Percentiles rank a stretch among this genome's conserved stretches.
These are phyloP conservation scores for Sceliomorpha sp. DNA, from an alignment of 2,888 invertebrate species.

Conservation along the genomic window DNA sequence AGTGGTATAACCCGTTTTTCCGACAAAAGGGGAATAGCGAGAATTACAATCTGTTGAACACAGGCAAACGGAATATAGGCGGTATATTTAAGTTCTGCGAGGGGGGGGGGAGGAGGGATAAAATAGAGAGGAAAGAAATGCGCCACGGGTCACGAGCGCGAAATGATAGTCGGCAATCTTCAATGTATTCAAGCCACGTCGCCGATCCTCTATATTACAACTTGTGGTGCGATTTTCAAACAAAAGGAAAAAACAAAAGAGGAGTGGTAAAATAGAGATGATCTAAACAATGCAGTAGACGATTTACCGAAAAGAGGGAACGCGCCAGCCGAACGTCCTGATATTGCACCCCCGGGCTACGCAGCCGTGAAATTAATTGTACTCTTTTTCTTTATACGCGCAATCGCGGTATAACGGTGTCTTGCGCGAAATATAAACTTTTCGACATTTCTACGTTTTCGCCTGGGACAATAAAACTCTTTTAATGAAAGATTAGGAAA, in stretches of 20 bases:
- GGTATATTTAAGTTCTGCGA: conserved; percentile 39
- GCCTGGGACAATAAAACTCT: too few species aligned
- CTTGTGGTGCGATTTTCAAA: conserved; percentile 29
- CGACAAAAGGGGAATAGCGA: too few species aligned
- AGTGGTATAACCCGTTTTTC: too few species aligned
- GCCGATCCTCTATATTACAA: conserved; percentile 34
- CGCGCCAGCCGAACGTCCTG: conserved; percentile 20
- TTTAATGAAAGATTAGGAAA: too few species aligned
- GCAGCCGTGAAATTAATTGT: conserved; percentile 29
- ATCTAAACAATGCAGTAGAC: conserved; percentile 36
- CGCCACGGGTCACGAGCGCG: conserved; percentile 5
- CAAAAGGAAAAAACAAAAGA: conserved; percentile 23
- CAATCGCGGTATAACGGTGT: conserved; percentile 19
- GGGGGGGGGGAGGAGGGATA: too few species aligned
- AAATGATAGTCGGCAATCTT: conserved; percentile 17
- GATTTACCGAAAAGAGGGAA: conserved; percentile 15
- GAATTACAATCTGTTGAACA: too few species aligned
- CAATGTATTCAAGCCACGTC: conserved; percentile 37
- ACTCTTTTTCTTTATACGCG: conserved; percentile 13
- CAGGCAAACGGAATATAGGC: too few species aligned
- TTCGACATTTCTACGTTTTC: too few species aligned
- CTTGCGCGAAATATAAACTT: conserved; percentile 36
- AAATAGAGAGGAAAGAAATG: conserved; percentile 3
- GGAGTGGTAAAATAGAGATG: conserved; percentile 2
- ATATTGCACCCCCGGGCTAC: conserved; percentile 42